phyloP scores from a whole-genome alignment of 2,888 invertebrate genomes.

The Melitaea athalia region DNA sequence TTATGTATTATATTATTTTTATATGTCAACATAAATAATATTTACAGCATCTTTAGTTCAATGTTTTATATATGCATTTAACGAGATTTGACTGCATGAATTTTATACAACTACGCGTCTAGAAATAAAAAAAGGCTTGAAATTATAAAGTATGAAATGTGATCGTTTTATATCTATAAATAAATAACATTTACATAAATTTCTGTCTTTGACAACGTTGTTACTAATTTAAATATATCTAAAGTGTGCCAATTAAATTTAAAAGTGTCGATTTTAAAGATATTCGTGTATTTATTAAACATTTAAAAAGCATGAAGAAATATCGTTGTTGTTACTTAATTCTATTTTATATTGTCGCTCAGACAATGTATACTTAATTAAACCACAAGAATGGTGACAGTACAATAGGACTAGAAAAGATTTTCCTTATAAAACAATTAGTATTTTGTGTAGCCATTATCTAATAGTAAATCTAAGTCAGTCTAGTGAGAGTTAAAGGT shows the following conservation, averaged over 20 bases:
- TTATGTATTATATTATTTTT: slow-evolving; percentile 35
- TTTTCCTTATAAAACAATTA: slow-evolving; percentile 55
- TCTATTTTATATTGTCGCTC: slow-evolving; percentile 45
- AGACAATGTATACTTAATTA: slow-evolving; percentile 33
- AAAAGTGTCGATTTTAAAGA: slow-evolving; percentile 66
- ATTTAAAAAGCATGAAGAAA: slow-evolving; percentile 65
- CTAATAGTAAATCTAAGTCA: slow-evolving; percentile 76
- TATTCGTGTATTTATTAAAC: slow-evolving; percentile 53
- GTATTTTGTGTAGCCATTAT: slow-evolving; percentile 49
- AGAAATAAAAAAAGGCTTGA: slow-evolving; percentile 46
- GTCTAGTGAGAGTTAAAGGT: slow-evolving; percentile 77
- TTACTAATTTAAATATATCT: slow-evolving; percentile 61
- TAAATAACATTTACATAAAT: slow-evolving; percentile 50
- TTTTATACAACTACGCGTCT: slow-evolving; percentile 49
- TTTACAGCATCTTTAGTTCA: slow-evolving; percentile 22
- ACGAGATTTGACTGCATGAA: slow-evolving; percentile 86
- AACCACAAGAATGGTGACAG: slow-evolving; percentile 47
- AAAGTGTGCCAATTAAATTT: slow-evolving; percentile 74
- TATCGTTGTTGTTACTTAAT: slow-evolving; percentile 73
- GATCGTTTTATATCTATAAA: slow-evolving; percentile 42
- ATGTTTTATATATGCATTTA: slow-evolving; percentile 59
- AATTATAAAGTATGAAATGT: slow-evolving; percentile 30
- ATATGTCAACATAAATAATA: slow-evolving; percentile 38
- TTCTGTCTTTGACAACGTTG: slow-evolving; percentile 53
- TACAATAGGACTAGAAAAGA: slow-evolving; percentile 50